Evolutionary conservation across 30 jellyfish, hydroid and myxozoan species (phyloP).

Genomic region (Aurelia sp.): DNA sequence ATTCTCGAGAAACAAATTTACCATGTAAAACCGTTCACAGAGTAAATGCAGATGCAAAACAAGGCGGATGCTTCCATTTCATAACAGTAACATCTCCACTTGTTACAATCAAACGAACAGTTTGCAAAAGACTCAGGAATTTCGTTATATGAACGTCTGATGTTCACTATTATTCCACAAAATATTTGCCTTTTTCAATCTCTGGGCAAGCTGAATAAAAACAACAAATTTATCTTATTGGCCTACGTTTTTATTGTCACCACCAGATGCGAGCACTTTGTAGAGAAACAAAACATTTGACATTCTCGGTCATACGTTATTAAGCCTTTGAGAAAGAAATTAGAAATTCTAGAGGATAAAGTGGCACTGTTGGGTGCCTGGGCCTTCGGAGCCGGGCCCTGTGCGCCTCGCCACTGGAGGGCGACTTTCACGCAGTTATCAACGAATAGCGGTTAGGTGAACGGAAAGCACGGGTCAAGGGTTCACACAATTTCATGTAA

Average conservation of each 20-base stretch:
- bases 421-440: slow-evolving; percentile 66
- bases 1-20: too few species aligned
- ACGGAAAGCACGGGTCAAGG: slow-evolving; percentile 60
- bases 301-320: slow-evolving; percentile 29
- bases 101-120: too few species aligned
- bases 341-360: slow-evolving; percentile 39
- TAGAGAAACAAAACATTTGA: slow-evolving; percentile 13
- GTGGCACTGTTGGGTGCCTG: slow-evolving; percentile 55
- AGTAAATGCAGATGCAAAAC: too few species aligned
- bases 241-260: slow-evolving; percentile 27
- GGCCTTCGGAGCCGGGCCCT: slow-evolving; percentile 52
- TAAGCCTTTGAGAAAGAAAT: slow-evolving; percentile 35
- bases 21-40: too few species aligned
- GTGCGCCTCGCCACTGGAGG: slow-evolving; percentile 52
- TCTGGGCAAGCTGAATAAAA: background rate
- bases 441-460: slow-evolving; percentile 62
- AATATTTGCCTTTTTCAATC: too few species aligned
- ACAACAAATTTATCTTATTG: background rate
- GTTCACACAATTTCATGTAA: background rate
- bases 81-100: too few species aligned
- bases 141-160: too few species aligned
- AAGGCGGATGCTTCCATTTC: too few species aligned
- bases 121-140: too few species aligned
- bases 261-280: background rate
- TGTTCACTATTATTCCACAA: too few species aligned